Evolutionary conservation across 2,888 invertebrate species (phyloP).

Genomic region (Drosophila neutralis): DNA sequence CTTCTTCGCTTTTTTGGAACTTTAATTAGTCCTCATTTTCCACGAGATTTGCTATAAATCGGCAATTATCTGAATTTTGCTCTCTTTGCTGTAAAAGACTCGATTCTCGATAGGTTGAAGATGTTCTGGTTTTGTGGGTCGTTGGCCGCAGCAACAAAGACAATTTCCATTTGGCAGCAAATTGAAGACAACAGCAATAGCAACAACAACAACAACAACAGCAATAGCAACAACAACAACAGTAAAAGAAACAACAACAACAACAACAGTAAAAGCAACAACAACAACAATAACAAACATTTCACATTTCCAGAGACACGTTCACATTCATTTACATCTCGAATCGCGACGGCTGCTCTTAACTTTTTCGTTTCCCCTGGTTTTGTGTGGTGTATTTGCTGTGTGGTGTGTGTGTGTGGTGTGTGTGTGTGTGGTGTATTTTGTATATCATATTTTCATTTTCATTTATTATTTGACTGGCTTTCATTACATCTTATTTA

Average conservation of each 20-base stretch:
- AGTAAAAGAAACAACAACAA: slow-evolving; percentile 9
- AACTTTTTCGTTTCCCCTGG: not conserved
- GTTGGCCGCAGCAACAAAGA: slow-evolving; percentile 43
- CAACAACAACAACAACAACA: slow-evolving; percentile 21
- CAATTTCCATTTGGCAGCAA: slow-evolving; percentile 53
- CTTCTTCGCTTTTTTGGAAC: not conserved
- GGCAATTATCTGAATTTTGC: not conserved
- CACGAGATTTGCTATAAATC: not conserved
- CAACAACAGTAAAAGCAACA: not conserved
- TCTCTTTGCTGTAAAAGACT: not conserved
- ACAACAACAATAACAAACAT: not conserved
- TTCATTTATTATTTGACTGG: slow-evolving; percentile 78
- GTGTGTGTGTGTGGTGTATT: slow-evolving; percentile 4
- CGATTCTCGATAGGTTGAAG: slow-evolving; percentile 12
- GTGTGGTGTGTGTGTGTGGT: slow-evolving; percentile 21
- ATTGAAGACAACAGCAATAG: slow-evolving; percentile 49
- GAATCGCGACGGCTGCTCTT: slow-evolving; percentile 3
- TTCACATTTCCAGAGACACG: slow-evolving; percentile 18
- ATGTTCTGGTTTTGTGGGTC: slow-evolving; percentile 43
- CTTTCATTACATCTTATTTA: slow-evolving; percentile 79
- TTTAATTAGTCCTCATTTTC: not conserved
- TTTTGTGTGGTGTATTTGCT: slow-evolving; percentile 50
- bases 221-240: not conserved
- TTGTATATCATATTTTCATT: slow-evolving; percentile 55
- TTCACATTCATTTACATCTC: slow-evolving; percentile 47